Evolutionary conservation across 2,113 vertebrate genomes (phyloP), one percentile per base, ranked within the genome.

Genomic region (Vireo altiloquus): DNA sequence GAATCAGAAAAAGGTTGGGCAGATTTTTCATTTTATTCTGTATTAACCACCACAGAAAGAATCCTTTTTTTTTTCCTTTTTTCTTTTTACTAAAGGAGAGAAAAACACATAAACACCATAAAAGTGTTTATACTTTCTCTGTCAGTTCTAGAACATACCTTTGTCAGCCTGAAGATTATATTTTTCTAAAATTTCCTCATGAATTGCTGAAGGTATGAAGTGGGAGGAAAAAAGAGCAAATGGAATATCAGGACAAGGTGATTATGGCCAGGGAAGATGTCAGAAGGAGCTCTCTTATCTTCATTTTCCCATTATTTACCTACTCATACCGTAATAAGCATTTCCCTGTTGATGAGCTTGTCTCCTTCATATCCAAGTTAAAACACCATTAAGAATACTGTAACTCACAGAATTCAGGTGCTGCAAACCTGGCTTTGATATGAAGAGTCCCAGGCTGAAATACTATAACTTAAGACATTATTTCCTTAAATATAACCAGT

Each of bases 11-110:
- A 23, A 82, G 2, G 3, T 30, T 64, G 53, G 15, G 20, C 30
- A 90, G 39, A 28, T 47, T 33, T 71, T 83, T 81, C 24, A 42
- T 65, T 92, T 84, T 71, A 68, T 68, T 70, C 42, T 65, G 8
- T 75, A 23, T 60, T 82, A 82, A 68, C 46, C 2, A 39, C 6
- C 24, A 63, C 33, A 66, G 42, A 57, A 70, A 57, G 5, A 85
- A 30, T 2, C 19, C 1, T 4, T 11, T 31, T 4, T 11, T 31
- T 44, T 37, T 17, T 7, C 5, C 2, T 57, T 40, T 53, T 42
- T 11, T 7, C 7, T 44, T 78, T 59, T 54, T 28, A 20, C 15
- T 74, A 37, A 52, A 74, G 17, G 15, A 49, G 6, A 15, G 0
- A 53, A 69, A 82, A 70, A 4, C 7, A 37, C 9, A 63, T 49